These are phyloP conservation scores for Drosophila helvetica DNA, from an alignment of 2,888 invertebrate genomes.

Conservation along the genomic window DNA sequence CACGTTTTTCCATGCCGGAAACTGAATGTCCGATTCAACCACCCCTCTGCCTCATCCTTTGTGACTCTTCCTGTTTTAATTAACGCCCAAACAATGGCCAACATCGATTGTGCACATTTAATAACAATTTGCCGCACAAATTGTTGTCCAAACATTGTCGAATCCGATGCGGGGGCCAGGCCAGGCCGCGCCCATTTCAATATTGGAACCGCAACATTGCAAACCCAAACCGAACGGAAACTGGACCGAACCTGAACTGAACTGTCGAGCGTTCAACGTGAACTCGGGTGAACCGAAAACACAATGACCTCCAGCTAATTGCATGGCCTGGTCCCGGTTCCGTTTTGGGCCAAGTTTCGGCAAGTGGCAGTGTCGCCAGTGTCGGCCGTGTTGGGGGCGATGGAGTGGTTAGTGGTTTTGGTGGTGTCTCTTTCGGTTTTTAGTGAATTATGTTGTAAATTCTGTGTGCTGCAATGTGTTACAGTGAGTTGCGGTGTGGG, in stretches of 20 bases:
- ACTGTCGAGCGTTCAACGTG: constrained; percentile 8
- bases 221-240: constrained; percentile 42
- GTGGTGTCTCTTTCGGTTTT: constrained; percentile 11
- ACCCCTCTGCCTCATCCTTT: background rate
- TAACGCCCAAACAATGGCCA: constrained; percentile 50
- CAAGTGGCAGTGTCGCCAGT: constrained; percentile 29
- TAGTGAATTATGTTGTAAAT: constrained; percentile 47
- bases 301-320: constrained; percentile 72
- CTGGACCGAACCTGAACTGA: constrained; percentile 12
- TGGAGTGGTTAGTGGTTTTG: constrained; percentile 40
- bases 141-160: constrained; percentile 64
- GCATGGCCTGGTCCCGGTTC: constrained; percentile 46
- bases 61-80: constrained; percentile 29
- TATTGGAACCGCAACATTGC: constrained; percentile 50
- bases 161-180: constrained; percentile 30
- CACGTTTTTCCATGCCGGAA: background rate
- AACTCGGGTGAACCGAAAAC: constrained; percentile 44
- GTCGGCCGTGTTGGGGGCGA: background rate
- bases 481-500: constrained; percentile 38
- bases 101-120: constrained; percentile 56
- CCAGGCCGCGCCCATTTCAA: constrained; percentile 57
- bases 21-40: background rate
- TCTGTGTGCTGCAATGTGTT: background rate
- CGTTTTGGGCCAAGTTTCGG: constrained; percentile 39
- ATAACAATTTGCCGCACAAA: constrained; percentile 66